Evolutionary conservation across 2,797 vertebrate genomes (phyloP).

Genomic region (Miichthys miiuy): DNA sequence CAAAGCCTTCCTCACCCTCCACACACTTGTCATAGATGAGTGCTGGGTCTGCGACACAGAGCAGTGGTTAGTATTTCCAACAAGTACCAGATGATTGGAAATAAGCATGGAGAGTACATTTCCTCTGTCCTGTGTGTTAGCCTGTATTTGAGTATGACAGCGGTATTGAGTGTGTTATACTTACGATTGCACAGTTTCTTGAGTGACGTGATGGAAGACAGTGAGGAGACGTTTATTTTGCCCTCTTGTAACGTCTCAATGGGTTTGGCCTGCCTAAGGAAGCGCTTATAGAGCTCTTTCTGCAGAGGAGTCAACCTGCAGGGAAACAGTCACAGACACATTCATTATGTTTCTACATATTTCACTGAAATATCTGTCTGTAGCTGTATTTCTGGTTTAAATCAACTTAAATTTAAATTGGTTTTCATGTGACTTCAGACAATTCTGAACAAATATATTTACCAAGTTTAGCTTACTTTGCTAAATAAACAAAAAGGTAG

Average conservation of each 20-base stretch:
- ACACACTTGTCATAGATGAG: slow-evolving; percentile 96
- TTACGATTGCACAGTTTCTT: slow-evolving; percentile 99
- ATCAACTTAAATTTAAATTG: neutral
- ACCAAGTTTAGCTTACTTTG: neutral
- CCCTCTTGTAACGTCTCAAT: slow-evolving; percentile 89
- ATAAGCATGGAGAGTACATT: neutral
- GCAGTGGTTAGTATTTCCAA: neutral
- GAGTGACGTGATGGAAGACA: slow-evolving; percentile 96
- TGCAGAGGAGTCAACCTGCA: slow-evolving; percentile 93
- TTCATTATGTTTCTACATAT: neutral
- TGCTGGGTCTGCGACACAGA: slow-evolving; percentile 88
- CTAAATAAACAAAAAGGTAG: neutral
- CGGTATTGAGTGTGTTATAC: slow-evolving; percentile 59
- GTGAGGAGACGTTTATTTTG: slow-evolving; percentile 92
- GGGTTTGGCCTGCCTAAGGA: slow-evolving; percentile 93
- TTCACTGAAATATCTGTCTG: neutral
- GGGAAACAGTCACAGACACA: slow-evolving; percentile 15
- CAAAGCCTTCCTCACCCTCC: slow-evolving; percentile 92
- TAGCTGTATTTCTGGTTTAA: neutral
- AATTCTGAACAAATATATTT: neutral
- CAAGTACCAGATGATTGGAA: neutral
- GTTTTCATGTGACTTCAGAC: neutral
- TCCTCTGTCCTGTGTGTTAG: neutral
- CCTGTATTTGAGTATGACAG: neutral
- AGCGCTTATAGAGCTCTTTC: slow-evolving; percentile 91